A percentile compares a stretch with the other conserved stretches of the same genome.
Conservation (phyloP, 2,797 vertebrate species). For the Notolabrus celidotus region DNA sequence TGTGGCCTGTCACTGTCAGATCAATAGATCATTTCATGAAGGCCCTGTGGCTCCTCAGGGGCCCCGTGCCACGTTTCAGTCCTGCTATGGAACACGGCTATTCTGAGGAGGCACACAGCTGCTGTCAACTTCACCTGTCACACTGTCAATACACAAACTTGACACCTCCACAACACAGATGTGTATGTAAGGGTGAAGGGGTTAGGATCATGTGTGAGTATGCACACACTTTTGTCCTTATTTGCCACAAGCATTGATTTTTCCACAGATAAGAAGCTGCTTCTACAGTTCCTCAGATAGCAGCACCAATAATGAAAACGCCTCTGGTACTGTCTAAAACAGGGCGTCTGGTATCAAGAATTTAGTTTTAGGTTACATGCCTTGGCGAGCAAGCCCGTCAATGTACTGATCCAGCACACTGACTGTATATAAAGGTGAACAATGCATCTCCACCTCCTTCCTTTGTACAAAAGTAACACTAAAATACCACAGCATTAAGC, state of each 20-base stretch:
- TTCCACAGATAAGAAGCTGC: conserved; percentile 26
- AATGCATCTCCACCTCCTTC: too few relatives aligned
- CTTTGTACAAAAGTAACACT: too few relatives aligned
- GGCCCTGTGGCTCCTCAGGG: conserved; percentile 29
- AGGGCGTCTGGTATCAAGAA: too few relatives aligned
- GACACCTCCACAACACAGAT: conserved; percentile 35
- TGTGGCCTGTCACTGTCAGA: conserved; percentile 62
- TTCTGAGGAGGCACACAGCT: conserved; percentile 76
- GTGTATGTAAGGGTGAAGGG: conserved; percentile 6
- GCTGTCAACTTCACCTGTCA: conserved; percentile 73
- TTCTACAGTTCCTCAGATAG: background rate
- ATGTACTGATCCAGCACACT: too few relatives aligned
- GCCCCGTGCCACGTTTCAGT: conserved; percentile 29
- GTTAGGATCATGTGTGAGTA: conserved; percentile 17
- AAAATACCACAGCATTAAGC: too few relatives aligned
- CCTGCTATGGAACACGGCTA: conserved; percentile 53
- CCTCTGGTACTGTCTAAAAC: background rate
- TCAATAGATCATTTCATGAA: conserved; percentile 68
- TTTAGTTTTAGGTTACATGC: too few relatives aligned
- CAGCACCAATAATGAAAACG: too few relatives aligned
- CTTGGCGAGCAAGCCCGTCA: too few relatives aligned
- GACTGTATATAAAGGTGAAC: too few relatives aligned
- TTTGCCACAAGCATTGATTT: conserved; percentile 15
- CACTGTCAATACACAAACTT: conserved; percentile 41
- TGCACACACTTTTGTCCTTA: conserved; percentile 32